Base-by-base conservation (phyloP, 2,113 vertebrate species). In the Notarius quadriscutis region DNA sequence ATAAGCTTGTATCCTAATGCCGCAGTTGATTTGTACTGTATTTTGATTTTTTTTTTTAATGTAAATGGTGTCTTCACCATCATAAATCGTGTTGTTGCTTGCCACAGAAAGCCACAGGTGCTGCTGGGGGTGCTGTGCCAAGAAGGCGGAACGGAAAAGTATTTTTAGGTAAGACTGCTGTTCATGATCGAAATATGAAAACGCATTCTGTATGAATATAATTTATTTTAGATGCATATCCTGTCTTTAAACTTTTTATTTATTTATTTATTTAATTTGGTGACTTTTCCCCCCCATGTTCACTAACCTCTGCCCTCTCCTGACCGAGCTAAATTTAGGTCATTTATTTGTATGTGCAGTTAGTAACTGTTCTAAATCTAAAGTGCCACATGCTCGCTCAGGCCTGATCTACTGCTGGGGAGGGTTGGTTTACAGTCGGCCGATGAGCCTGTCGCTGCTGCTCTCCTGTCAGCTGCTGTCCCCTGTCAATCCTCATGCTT, bases 141-240 rank as follows among this genome's bases (percentile, higher is more conserved):
- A 97, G 97, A 95, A 94, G 96, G 91, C 97, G 95, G 93, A 99
- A 98, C 89, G 96, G 97, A 90, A 97, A 97, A 96, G 94, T 99
- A 87, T 98, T 98, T 96, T 96, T 99, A 95, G 98, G 98, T 96
- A 92, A 91, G 91, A 91, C 86, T 87, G 41, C 82, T 74, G 71
- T 41, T 58, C 4, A 53, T 34, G 14, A 27, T 58, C 1, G 1
- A 34, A 11, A 55, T 20, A 20, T 75, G 2, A 53, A 53, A 83
- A 10, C 50, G 48, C 7, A 55, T 7, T 30, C 8, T 22, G 15
- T 55, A 7, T 57, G 4, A 81, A 14, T 41, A 62, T 3, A 12
- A 62, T 62, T 60, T 22, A 81, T 58, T 30, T 8, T 30, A 55
- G 15, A 57, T 2, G 20, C 6, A 22, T 62, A 81, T 62, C 25